Evolutionary conservation across 2,888 invertebrate species (phyloP).

Genomic region (Trichopria drosophilae): DNA sequence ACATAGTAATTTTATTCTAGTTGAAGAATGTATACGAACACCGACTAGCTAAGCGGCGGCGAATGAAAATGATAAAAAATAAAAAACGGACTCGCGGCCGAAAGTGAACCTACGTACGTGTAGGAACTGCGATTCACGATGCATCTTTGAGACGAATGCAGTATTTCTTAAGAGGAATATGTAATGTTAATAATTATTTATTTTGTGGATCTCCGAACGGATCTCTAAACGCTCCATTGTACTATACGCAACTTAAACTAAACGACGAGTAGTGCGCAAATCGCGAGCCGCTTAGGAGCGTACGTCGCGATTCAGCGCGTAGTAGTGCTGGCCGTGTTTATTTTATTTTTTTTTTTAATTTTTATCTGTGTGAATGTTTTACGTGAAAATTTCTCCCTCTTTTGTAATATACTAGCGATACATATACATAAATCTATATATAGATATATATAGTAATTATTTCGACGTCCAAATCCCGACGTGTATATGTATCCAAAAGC

Average conservation of each 20-base stretch:
- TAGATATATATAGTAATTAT: conserved; percentile 32
- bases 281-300: conserved; percentile 27
- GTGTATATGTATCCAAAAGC: conserved; percentile 46
- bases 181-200: conserved; percentile 58
- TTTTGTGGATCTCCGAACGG: conserved; percentile 55
- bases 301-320: conserved; percentile 39
- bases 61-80: neutral
- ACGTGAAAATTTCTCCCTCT: conserved; percentile 43
- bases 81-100: conserved; percentile 24
- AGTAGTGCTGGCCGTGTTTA: conserved; percentile 50
- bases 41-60: conserved; percentile 52
- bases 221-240: conserved; percentile 54
- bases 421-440: conserved; percentile 29
- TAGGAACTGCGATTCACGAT: too few relatives aligned
- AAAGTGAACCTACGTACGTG: conserved; percentile 32
- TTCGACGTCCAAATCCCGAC: conserved; percentile 39
- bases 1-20: conserved; percentile 57
- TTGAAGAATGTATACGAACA: conserved; percentile 59
- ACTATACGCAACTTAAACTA: conserved; percentile 47
- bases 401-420: conserved; percentile 56
- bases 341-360: neutral
- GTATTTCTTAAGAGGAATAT: conserved; percentile 57
- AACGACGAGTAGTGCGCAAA: conserved; percentile 31
- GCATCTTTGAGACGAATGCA: too few relatives aligned
- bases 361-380: conserved; percentile 48